Conservation (phyloP, 1,140 invertebrate genomes). For the Drosophila sturtevanti region DNA sequence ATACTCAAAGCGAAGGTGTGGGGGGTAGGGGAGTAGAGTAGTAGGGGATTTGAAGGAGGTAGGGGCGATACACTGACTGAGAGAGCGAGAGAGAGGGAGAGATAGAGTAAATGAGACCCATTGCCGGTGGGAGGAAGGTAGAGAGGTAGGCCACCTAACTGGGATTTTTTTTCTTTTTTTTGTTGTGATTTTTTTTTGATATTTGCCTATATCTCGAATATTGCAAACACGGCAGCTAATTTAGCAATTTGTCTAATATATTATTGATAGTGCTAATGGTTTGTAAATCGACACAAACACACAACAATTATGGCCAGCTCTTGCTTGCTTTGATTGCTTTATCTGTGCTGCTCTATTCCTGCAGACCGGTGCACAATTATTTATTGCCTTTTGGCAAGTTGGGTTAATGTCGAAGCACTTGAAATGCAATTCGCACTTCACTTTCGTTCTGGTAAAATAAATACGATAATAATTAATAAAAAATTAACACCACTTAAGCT, state of each 20-base stretch:
- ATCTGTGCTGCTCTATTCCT: slow-evolving; percentile 10
- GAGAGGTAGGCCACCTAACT: neutral
- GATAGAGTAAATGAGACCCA: neutral
- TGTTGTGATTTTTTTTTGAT: neutral
- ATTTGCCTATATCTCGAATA: slow-evolving; percentile 16
- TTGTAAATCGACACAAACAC: slow-evolving; percentile 67
- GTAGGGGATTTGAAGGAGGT: too few species aligned
- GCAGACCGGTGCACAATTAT: slow-evolving; percentile 36
- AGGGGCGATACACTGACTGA: too few species aligned
- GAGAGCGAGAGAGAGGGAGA: neutral
- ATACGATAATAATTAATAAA: slow-evolving; percentile 79
- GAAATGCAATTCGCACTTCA: slow-evolving; percentile 52
- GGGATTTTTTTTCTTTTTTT: slow-evolving; percentile 11
- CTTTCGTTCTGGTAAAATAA: slow-evolving; percentile 63
- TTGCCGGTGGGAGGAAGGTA: neutral
- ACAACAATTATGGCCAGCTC: slow-evolving; percentile 8
- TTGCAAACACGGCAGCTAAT: slow-evolving; percentile 62
- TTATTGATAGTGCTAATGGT: slow-evolving; percentile 72
- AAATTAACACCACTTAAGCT: slow-evolving; percentile 81
- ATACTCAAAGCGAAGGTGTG: neutral
- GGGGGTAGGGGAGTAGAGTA: neutral
- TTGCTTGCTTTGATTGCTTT: slow-evolving; percentile 26
- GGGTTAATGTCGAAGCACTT: slow-evolving; percentile 38
- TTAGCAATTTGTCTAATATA: slow-evolving; percentile 77
- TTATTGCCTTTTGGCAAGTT: slow-evolving; percentile 41